A percentile compares a stretch with the other conserved stretches of the same genome.
Evolutionary conservation across 2,797 vertebrate species (phyloP).

Genomic region (Brachyalestes nurse): DNA sequence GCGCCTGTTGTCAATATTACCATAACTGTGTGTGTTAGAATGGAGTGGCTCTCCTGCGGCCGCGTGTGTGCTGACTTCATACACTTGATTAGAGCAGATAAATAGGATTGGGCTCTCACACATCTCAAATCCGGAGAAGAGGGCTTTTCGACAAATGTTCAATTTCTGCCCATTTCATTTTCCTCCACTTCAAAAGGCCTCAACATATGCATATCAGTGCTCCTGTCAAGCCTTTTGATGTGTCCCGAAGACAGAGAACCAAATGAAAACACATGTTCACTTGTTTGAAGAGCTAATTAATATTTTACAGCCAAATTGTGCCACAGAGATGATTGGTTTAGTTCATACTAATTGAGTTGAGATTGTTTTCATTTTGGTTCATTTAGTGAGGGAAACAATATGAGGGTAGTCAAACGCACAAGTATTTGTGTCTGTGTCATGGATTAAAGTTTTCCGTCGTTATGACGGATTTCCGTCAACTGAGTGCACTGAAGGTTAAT

Average conservation of each 20-base stretch:
- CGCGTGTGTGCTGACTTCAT: neutral
- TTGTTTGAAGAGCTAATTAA: slow-evolving; percentile 37
- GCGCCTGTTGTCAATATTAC: neutral
- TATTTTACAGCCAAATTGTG: slow-evolving; percentile 13
- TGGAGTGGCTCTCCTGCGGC: neutral
- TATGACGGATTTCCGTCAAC: too few species aligned
- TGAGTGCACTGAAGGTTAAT: too few species aligned
- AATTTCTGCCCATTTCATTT: slow-evolving; percentile 17
- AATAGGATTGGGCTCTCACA: slow-evolving; percentile 32
- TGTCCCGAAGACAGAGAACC: neutral
- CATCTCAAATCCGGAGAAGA: slow-evolving; percentile 25
- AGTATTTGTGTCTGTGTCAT: neutral
- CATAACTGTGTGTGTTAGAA: neutral
- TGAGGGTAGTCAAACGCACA: neutral
- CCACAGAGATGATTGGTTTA: slow-evolving; percentile 32
- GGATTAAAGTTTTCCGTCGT: too few species aligned
- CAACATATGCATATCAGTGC: neutral
- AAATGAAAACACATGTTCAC: slow-evolving; percentile 30
- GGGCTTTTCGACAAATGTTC: neutral
- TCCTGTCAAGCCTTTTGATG: slow-evolving; percentile 23
- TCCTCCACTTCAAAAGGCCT: slow-evolving; percentile 31
- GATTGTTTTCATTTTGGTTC: slow-evolving; percentile 21
- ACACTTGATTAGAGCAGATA: slow-evolving; percentile 42
- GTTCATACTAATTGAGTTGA: slow-evolving; percentile 19
- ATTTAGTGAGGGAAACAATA: slow-evolving; percentile 4